Base-by-base conservation (phyloP, 2,888 invertebrate genomes). In the Ichneumoninae sp. region DNA sequence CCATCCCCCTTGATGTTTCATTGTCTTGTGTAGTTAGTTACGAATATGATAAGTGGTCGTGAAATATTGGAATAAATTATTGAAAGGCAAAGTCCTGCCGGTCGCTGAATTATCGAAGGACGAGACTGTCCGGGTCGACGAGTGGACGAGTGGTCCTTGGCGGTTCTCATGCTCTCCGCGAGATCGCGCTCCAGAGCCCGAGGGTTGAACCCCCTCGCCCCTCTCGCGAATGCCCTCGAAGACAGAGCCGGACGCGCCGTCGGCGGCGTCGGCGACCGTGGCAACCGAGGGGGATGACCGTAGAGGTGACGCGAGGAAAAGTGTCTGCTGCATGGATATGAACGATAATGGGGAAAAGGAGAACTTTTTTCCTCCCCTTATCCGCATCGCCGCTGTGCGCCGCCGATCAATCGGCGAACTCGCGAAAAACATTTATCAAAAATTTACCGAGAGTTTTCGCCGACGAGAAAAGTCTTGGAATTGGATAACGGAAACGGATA, bases 101-200 rank as follows among this genome's bases (percentile, higher is more conserved):
- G 76, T 76, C 76, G 22, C 85, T 82, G 85, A 85, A 85, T 85
- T 80, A 85, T 82, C 82, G 68, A 77, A 85, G 82, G 85, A 86
- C 82, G 86, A 83, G 80, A 84, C 71, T 83, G 74, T 85, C 84
- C 79, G 84, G 83, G 78, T 86, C 82, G 82, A 74, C 82, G 82
- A 75, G 71, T 84, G 84, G 82, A 84, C 84, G 72, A 69, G 62
- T 33, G 72, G 83, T 86, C 86, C 83, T 87, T 80, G 79, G 70
- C 71, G 57, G 85, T 87, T 87, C 83, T 40, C 70, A 74, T 80
- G 81, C 74, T 85, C 71, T 80, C 82, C 86, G 85, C 80, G 65
- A 87, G 87, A 87, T 87, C 85, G 86, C 87, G 86, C 86, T 40
- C 72, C 26, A 33, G 40, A 62, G 40, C 19, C 77, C 74, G 82